Base-by-base conservation (phyloP, 2,113 vertebrate genomes). In the Brachypodius melanocephalos region DNA sequence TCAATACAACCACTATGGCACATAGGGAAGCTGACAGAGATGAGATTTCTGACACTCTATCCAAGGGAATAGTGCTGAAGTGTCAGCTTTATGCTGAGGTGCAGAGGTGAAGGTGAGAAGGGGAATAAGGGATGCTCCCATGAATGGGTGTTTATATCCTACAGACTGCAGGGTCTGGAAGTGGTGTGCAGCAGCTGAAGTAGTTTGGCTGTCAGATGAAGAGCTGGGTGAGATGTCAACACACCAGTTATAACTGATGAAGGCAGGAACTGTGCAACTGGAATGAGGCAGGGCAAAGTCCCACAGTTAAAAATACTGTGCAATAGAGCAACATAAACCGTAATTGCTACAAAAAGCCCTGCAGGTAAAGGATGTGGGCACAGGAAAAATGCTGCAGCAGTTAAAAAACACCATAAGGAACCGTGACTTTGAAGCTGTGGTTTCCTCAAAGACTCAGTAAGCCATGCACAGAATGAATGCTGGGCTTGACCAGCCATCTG, bases 341-440 rank as follows among this genome's bases (percentile, higher is more conserved):
- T 80, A 95, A 86, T 93, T 94, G 59, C 75, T 77, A 80, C 62
- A 62, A 90, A 88, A 85, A 91, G 55, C 82, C 92, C 90, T 29
- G 75, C 28, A 93, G 90, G 85, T 95, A 90, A 83, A 90, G 90
- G 85, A 94, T 96, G 82, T 92, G 75, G 92, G 79, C 51, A 51
- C 34, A 66, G 63, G 29, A 80, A 94, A 93, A 90, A 49, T 59
- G 79, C 75, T 88, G 62, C 57, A 86, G 85, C 79, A 90, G 75
- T 92, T 96, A 25, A 83, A 94, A 89, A 85, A 28, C 34, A 73
- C 58, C 0, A 0, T 46, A 46, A 91, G 54, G 59, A 94, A 34
- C 62, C 88, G 83, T 54, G 67, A 24, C 49, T 96, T 91, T 69
- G 92, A 69, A 94, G 49, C 49, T 69, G 51, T 58, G 78, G 82